Evolutionary conservation across 2,888 invertebrate genomes (phyloP).

Genomic region (Papilio demoleus): DNA sequence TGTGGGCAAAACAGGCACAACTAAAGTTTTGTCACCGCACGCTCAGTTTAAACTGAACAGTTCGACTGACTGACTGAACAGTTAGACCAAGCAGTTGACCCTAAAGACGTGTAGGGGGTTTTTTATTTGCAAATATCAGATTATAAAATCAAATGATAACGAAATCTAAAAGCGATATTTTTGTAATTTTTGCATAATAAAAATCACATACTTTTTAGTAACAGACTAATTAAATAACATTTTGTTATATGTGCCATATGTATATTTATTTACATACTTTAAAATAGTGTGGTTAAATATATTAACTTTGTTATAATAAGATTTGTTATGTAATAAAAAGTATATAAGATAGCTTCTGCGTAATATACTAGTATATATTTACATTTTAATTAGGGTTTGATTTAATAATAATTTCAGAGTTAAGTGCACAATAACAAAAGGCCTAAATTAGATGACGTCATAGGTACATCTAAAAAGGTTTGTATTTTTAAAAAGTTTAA

Average conservation of each 20-base stretch:
- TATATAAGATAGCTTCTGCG: constrained; percentile 24
- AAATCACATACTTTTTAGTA: constrained; percentile 13
- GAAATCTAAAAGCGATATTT: background rate
- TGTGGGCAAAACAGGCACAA: no score
- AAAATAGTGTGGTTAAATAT: constrained; percentile 23
- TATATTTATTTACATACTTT: constrained; percentile 36
- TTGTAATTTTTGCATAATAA: constrained; percentile 8
- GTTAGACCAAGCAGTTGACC: no score
- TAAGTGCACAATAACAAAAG: background rate
- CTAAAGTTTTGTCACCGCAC: no score
- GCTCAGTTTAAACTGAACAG: no score
- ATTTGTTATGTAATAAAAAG: constrained; percentile 31
- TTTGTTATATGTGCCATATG: constrained; percentile 38
- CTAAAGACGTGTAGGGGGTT: no score
- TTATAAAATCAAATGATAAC: background rate
- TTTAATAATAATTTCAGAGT: background rate
- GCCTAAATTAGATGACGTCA: background rate
- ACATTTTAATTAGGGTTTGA: constrained; percentile 28
- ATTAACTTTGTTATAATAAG: constrained; percentile 36
- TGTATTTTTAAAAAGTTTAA: no score
- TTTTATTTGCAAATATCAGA: no score
- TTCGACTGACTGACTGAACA: no score
- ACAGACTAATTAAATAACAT: constrained; percentile 27
- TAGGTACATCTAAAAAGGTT: background rate
- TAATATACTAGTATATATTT: constrained; percentile 26